These are phyloP conservation scores for Lanius ludovicianus DNA, from an alignment of 2,113 vertebrate species.

Conservation along the genomic window DNA sequence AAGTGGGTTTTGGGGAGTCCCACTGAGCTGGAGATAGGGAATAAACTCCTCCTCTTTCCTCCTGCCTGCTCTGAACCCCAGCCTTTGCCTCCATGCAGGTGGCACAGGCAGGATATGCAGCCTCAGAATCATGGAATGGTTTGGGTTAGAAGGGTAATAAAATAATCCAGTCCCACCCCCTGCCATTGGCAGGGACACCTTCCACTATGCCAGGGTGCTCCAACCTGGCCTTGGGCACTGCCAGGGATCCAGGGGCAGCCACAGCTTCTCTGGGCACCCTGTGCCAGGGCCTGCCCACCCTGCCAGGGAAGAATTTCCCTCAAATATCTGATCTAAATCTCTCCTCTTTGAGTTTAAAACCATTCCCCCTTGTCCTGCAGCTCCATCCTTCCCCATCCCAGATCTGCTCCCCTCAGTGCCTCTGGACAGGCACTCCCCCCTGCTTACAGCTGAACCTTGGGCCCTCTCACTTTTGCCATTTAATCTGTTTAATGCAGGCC, in stretches of 20 bases:
- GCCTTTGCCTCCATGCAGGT: not conserved
- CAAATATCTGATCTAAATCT: not conserved
- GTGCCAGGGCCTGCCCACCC: not conserved
- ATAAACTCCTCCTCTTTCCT: not conserved
- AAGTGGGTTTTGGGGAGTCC: not conserved
- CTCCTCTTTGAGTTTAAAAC: not conserved
- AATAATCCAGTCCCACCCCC: no score
- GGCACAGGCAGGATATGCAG: not conserved
- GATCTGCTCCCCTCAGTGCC: not conserved
- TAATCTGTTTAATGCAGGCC: not conserved
- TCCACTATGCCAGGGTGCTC: fast-evolving
- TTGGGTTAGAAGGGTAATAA: not conserved
- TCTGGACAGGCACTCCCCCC: fast-evolving
- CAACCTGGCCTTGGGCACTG: fast-evolving
- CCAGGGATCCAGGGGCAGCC: not conserved
- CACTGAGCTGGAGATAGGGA: not conserved
- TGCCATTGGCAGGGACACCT: not conserved
- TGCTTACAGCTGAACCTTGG: not conserved
- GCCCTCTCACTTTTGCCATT: not conserved
- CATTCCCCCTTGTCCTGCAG: not conserved
- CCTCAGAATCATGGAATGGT: not conserved
- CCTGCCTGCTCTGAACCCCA: not conserved
- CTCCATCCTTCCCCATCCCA: not conserved
- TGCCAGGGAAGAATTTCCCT: not conserved
- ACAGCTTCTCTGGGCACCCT: not conserved